Evolutionary conservation across 2,113 vertebrate genomes (phyloP).

Genomic region (Aptenodytes patagonicus): DNA sequence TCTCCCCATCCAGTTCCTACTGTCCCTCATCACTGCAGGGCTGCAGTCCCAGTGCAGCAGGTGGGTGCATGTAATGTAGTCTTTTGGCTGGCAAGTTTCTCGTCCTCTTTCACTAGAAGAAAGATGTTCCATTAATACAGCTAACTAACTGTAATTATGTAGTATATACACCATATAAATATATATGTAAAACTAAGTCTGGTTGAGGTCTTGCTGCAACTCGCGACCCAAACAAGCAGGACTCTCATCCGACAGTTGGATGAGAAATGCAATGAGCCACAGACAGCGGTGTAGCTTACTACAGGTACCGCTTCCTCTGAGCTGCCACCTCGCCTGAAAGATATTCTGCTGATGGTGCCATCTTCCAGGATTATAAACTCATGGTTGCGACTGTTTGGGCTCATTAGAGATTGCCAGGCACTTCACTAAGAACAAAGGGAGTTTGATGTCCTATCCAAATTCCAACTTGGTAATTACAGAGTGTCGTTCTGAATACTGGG

Average conservation of each 20-base stretch:
- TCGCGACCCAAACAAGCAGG: neutral
- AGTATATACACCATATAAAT: neutral
- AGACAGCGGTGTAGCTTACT: neutral
- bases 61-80: neutral
- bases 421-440: neutral
- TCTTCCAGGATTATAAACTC: neutral
- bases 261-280: neutral
- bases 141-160: neutral
- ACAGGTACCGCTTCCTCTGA: neutral
- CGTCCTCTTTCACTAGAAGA: neutral
- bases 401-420: neutral
- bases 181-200: neutral
- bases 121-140: neutral
- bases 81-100: neutral
- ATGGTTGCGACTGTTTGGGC: neutral
- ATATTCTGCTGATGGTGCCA: neutral
- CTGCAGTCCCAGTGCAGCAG: neutral
- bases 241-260: rapidly evolving
- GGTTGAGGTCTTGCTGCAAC: neutral
- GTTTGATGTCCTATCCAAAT: neutral
- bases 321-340: neutral
- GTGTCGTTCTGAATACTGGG: neutral
- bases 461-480: neutral
- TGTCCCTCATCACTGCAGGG: neutral
- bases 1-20: neutral